Evolutionary conservation across 2,113 vertebrate genomes (phyloP).

Genomic region (Isichthys henryi): DNA sequence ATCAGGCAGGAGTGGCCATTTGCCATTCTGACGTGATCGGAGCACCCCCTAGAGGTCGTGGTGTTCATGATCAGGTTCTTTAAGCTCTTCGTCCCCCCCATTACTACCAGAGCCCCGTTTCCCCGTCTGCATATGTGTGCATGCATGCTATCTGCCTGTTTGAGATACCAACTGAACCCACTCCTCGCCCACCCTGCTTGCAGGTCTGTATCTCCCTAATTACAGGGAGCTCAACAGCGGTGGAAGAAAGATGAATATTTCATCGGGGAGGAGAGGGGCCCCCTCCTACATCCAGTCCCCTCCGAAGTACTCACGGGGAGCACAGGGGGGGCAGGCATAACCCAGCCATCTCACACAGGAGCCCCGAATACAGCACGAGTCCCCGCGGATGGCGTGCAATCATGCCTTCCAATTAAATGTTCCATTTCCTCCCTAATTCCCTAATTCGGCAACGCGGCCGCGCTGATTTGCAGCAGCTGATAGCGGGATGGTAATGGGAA

Average conservation of each 20-base stretch:
- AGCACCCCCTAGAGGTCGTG: slow-evolving; percentile 36
- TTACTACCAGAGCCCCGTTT: not conserved
- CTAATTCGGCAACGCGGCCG: slow-evolving; percentile 53
- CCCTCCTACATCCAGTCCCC: slow-evolving; percentile 16
- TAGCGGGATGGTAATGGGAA: slow-evolving; percentile 50
- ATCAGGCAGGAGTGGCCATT: slow-evolving; percentile 10
- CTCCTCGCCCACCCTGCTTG: not conserved
- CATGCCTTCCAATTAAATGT: slow-evolving; percentile 66
- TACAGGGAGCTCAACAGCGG: slow-evolving; percentile 40
- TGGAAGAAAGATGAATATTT: slow-evolving; percentile 62
- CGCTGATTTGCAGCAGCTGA: slow-evolving; percentile 51
- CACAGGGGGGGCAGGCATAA: not conserved
- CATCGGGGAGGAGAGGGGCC: slow-evolving; percentile 42
- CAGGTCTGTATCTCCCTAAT: slow-evolving; percentile 45
- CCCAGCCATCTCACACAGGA: slow-evolving; percentile 48
- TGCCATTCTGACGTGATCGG: slow-evolving; percentile 26
- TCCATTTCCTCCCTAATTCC: slow-evolving; percentile 66
- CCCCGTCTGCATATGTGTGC: slow-evolving; percentile 4
- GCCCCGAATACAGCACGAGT: slow-evolving; percentile 26
- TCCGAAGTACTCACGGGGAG: slow-evolving; percentile 49
- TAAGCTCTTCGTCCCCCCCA: not conserved
- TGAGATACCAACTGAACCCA: slow-evolving; percentile 12
- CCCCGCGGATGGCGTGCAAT: slow-evolving; percentile 44
- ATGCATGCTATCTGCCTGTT: slow-evolving; percentile 13
- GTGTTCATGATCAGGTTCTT: slow-evolving; percentile 3